Conservation (phyloP, 2,797 vertebrate genomes). For the Borostomias antarcticus region DNA sequence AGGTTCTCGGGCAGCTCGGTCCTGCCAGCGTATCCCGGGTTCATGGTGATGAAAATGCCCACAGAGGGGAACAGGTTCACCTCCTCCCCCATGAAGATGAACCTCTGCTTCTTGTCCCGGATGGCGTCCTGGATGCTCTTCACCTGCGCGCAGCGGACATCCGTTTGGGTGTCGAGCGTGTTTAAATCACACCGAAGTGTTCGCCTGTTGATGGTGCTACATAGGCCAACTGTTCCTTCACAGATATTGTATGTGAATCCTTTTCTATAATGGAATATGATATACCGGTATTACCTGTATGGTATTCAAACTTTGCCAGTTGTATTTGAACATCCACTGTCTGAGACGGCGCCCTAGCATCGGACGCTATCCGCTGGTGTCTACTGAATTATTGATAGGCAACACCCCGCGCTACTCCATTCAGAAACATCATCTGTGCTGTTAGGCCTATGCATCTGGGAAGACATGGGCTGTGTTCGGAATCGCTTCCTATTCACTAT, state of each 20-base stretch:
- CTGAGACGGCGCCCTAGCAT: conserved; percentile 43
- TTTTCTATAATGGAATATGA: too few species aligned
- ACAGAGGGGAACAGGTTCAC: conserved; percentile 89
- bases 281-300: too few species aligned
- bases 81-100: conserved; percentile 94
- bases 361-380: conserved; percentile 39
- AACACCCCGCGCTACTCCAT: background rate
- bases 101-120: conserved; percentile 87
- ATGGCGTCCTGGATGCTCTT: conserved; percentile 97
- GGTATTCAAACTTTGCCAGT: background rate
- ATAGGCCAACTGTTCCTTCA: too few species aligned
- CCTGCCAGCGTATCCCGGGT: conserved; percentile 94
- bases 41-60: conserved; percentile 99
- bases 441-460: conserved; percentile 22
- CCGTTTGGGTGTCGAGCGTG: too few species aligned
- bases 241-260: too few species aligned
- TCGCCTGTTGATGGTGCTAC: too few species aligned
- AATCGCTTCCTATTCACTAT: too few species aligned
- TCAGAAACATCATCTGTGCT: conserved; percentile 5
- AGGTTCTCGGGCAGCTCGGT: conserved; percentile 96
- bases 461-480: too few species aligned
- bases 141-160: conserved; percentile 76
- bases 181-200: too few species aligned
- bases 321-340: conserved; percentile 6
- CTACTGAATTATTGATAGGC: conserved; percentile 51